phyloP scores from a whole-genome alignment of 2,888 invertebrate species.

The Molorchus minor region DNA sequence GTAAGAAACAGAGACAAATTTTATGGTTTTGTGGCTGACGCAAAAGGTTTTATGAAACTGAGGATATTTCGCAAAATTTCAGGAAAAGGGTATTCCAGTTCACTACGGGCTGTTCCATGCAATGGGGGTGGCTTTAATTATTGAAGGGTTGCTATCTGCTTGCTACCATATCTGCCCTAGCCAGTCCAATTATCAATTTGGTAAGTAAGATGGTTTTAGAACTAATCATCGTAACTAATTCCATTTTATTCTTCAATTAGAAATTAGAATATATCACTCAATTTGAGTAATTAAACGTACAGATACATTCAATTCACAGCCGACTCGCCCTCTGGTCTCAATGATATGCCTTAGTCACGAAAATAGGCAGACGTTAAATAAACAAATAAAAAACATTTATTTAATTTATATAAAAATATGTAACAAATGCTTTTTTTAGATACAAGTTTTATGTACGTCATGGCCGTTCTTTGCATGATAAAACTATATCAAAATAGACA shows the following conservation, averaged over 20 bases:
- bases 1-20: slow-evolving; percentile 39
- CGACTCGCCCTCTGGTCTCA: too few species aligned
- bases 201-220: slow-evolving; percentile 68
- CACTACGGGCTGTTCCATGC: slow-evolving; percentile 87
- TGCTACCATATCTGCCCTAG: slow-evolving; percentile 92
- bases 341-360: too few species aligned
- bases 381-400: too few species aligned
- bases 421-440: slow-evolving; percentile 67
- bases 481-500: slow-evolving; percentile 89
- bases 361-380: too few species aligned
- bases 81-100: slow-evolving; percentile 76
- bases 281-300: too few species aligned
- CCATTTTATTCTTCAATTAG: too few species aligned
- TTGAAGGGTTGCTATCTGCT: slow-evolving; percentile 87
- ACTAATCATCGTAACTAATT: too few species aligned
- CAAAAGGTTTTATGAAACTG: too few species aligned
- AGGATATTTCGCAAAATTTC: too few species aligned
- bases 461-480: slow-evolving; percentile 84
- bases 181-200: slow-evolving; percentile 91
- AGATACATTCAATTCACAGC: too few species aligned
- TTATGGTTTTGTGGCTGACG: too few species aligned
- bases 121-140: slow-evolving; percentile 83
- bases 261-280: too few species aligned
- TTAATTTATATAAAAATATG: background rate
- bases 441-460: slow-evolving; percentile 93